phyloP scores from a whole-genome alignment of 92 coral and sea anemone species.

The Parazoanthus swiftii region DNA sequence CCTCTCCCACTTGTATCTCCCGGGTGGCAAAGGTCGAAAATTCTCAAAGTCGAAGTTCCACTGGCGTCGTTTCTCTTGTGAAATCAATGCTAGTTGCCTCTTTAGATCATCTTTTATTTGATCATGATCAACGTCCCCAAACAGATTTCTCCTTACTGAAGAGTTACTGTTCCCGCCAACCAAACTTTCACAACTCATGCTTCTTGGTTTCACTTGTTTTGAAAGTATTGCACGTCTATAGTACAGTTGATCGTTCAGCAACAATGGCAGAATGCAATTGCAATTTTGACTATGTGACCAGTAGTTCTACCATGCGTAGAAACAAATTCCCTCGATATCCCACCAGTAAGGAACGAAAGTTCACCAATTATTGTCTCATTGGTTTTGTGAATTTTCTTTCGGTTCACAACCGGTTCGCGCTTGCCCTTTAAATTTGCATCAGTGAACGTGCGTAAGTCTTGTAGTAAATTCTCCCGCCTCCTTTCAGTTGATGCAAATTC shows the following conservation, averaged over 20 bases:
- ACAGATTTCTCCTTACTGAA: slow-evolving; percentile 66
- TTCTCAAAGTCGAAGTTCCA: slow-evolving; percentile 98
- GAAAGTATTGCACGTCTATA: slow-evolving; percentile 7
- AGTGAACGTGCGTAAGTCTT: background rate
- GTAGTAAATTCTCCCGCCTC: slow-evolving; percentile 45
- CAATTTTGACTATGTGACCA: background rate
- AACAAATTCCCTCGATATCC: background rate
- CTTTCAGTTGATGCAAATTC: slow-evolving; percentile 36
- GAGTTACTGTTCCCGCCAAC: slow-evolving; percentile 47
- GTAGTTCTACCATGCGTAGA: background rate
- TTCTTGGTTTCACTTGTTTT: background rate
- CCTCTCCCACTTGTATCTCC: slow-evolving; percentile 87
- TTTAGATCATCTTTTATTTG: slow-evolving; percentile 62
- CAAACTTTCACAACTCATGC: slow-evolving; percentile 30
- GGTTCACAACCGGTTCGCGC: background rate
- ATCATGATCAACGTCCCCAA: slow-evolving; percentile 80
- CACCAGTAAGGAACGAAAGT: background rate
- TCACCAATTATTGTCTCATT: background rate
- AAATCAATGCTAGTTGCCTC: slow-evolving; percentile 49
- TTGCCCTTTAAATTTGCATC: slow-evolving; percentile 9
- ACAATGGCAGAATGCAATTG: background rate
- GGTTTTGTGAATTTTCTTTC: background rate
- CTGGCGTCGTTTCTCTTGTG: slow-evolving; percentile 65
- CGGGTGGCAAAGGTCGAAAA: slow-evolving; percentile 79
- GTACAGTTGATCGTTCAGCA: background rate